Base-by-base conservation (phyloP, 2,113 vertebrate species). In the Pelusios castaneus region DNA sequence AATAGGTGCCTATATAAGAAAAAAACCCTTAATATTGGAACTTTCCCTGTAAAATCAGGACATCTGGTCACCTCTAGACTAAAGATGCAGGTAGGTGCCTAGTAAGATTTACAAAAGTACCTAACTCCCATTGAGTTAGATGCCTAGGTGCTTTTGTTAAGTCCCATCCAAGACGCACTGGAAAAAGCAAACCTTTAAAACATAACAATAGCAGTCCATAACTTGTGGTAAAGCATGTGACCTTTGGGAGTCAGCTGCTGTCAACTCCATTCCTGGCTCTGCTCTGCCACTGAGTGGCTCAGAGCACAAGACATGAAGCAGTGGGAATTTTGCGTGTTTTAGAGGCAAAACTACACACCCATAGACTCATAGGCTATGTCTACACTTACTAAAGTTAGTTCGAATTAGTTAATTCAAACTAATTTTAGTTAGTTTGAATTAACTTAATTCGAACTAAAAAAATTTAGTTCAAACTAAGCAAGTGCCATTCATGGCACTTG, bases 181-280 rank as follows among this genome's bases (percentile, higher is more conserved):
- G 89, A 95, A 94, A 96, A 96, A 96, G 93, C 83, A 87, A 88
- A 91, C 82, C 89, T 25, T 38, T 75, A 52, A 51, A 63, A 10
- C 92, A 63, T 93, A 96, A 49, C 73, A 86, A 41, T 45, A 24
- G 83, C 85, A 76, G 82, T 24, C 85, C 70, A 80, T 24, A 13
- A 87, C 0, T 0, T 78, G 84, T 87, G 1, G 25, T 24, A 76
- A 90, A 27, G 76, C 2, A 1, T 3, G 29, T 0, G 0, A 43
- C 77, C 3, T 60, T 34, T 5, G 19, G 1, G 19, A 45, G 67
- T 94, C 79, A 25, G 95, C 86, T 86, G 6, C 77, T 16, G 73
- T 25, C 47, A 89, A 89, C 25, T 43, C 25, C 27, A 12, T 92
- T 67, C 82, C 82, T 90, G 94, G 95, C 94, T 83, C 85, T 10